Percentiles rank a stretch among this genome's conserved stretches.
Conservation (phyloP, 2,797 vertebrate genomes). For the Neopelma chrysocephalum region DNA sequence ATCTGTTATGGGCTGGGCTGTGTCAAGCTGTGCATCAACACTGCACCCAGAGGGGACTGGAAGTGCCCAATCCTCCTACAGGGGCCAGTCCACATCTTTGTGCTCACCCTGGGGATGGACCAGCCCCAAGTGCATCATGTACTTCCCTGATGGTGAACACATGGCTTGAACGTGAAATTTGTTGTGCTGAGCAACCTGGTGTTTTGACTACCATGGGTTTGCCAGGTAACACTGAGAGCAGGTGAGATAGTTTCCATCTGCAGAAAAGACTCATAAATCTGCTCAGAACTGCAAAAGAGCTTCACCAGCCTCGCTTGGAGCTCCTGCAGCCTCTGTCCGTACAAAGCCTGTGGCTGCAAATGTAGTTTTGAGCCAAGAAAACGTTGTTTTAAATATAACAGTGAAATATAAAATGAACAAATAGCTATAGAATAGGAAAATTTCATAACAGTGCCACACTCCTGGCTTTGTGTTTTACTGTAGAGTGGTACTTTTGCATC, state of each 20-base stretch:
- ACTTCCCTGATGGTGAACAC: not conserved
- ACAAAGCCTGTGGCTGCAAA: not conserved
- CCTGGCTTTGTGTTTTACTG: not conserved
- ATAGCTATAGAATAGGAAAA: not conserved
- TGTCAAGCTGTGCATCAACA: not conserved
- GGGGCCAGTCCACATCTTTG: not conserved
- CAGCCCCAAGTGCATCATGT: not conserved
- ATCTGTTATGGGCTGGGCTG: not conserved
- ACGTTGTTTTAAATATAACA: not conserved
- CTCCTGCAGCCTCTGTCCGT: not conserved
- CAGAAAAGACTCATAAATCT: not conserved
- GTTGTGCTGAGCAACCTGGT: not conserved
- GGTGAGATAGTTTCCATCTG: slow-evolving; percentile 5
- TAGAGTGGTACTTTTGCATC: slow-evolving; percentile 18
- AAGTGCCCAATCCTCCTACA: not conserved
- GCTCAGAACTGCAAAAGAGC: not conserved
- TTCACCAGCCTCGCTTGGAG: not conserved
- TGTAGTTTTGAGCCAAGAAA: not conserved
- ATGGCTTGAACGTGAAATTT: not conserved
- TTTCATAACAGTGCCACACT: not conserved
- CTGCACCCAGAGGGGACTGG: not conserved
- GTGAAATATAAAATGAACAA: not conserved
- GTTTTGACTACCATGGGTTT: not conserved
- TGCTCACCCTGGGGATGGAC: not conserved
- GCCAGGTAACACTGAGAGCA: slow-evolving; percentile 6